These are phyloP conservation scores for Eremophila alpestris DNA, from an alignment of 2,797 vertebrate genomes.

Conservation along the genomic window DNA sequence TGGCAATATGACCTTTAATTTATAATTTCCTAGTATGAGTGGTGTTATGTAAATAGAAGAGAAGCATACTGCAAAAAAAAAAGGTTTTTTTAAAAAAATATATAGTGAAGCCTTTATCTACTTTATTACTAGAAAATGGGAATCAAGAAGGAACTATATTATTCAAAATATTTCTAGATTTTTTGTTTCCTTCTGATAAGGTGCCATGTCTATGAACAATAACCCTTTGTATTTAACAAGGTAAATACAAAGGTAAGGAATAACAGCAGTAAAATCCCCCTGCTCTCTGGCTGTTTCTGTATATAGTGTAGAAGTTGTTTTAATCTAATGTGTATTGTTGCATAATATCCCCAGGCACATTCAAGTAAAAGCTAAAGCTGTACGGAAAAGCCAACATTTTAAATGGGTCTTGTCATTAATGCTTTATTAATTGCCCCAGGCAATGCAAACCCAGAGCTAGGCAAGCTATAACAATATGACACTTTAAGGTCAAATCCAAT, in stretches of 20 bases:
- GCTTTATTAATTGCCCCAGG: slow-evolving; percentile 99
- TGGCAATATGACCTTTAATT: not conserved
- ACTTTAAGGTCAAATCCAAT: slow-evolving; percentile 97
- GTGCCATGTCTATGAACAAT: not conserved
- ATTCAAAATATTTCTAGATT: not conserved
- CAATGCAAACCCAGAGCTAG: slow-evolving; percentile 84
- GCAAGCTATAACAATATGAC: slow-evolving; percentile 94
- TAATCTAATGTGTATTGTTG: slow-evolving; percentile 82
- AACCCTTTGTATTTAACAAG: slow-evolving; percentile 57
- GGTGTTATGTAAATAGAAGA: not conserved
- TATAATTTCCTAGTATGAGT: not conserved
- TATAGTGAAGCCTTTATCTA: not conserved
- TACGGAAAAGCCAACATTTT: slow-evolving; percentile 92
- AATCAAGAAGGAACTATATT: not conserved
- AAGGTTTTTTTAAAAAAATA: not conserved
- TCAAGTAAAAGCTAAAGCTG: slow-evolving; percentile 86
- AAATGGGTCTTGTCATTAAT: slow-evolving; percentile 99
- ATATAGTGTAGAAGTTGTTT: slow-evolving; percentile 71
- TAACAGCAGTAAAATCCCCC: slow-evolving; percentile 59
- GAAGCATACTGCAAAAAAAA: not conserved
- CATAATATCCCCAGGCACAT: slow-evolving; percentile 81
- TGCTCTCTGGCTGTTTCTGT: slow-evolving; percentile 56
- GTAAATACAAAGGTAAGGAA: slow-evolving; percentile 25
- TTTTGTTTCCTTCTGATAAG: slow-evolving; percentile 11
- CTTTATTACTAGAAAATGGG: not conserved